phyloP scores from a whole-genome alignment of 2,888 invertebrate genomes.

The Helleia helle region DNA sequence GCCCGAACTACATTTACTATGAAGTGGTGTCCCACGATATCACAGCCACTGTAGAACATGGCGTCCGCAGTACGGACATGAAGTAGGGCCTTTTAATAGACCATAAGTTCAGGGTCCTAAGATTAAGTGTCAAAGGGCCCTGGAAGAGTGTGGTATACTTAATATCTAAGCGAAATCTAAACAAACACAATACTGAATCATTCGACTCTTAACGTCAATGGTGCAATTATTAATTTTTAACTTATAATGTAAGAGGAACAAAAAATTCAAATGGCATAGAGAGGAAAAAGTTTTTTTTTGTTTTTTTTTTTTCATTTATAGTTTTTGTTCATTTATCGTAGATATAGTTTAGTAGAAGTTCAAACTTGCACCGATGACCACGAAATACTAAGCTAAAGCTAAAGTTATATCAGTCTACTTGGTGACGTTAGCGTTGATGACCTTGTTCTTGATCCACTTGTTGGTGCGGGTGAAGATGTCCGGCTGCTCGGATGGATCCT shows the following conservation, averaged over 20 bases:
- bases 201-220: constrained; percentile 22
- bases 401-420: constrained; percentile 30
- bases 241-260: too few species aligned
- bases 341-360: too few species aligned
- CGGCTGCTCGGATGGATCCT: constrained; percentile 44
- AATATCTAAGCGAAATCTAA: constrained; percentile 21
- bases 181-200: constrained; percentile 45
- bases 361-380: neutral
- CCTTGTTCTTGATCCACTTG: constrained; percentile 63
- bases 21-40: constrained; percentile 30
- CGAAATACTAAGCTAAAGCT: constrained; percentile 17
- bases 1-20: constrained; percentile 11
- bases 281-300: too few species aligned
- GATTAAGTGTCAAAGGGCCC: neutral
- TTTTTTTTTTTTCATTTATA: too few species aligned
- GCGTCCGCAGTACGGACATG: constrained; percentile 20
- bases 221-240: neutral
- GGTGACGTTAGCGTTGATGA: constrained; percentile 39
- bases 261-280: too few species aligned
- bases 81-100: constrained; percentile 8
- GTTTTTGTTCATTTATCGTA: too few species aligned
- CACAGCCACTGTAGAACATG: constrained; percentile 58
- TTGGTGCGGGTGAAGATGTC: constrained; percentile 60
- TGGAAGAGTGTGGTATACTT: constrained; percentile 15
- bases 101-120: too few species aligned